Evolutionary conservation across 2,888 invertebrate species (phyloP), one percentile per base, ranked within the genome.

Genomic region (Drosophila peninsularis): DNA sequence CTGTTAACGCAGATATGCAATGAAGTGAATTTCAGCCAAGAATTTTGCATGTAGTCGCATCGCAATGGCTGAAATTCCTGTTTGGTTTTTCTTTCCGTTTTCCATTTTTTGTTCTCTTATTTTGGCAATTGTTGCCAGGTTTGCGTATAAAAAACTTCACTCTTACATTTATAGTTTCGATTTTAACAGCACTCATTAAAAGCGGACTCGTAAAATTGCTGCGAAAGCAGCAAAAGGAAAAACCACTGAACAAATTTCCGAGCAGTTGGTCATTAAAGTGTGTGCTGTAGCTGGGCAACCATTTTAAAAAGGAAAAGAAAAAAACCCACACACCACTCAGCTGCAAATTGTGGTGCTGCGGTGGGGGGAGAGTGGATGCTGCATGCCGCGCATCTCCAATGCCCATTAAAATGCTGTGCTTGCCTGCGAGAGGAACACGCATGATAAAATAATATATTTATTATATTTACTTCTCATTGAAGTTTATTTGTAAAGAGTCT

Each of bases 101-200:
- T 30, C 30, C 0, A 7, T 41, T 6, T 17, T 3, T 1, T 3
- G 0, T 17, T 41, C 3, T 27, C 6, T 11, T 27, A 5, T 47
- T 50, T 63, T 30, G 63, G 58, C 52, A 37, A 62, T 64, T 53
- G 60, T 64, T 71, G 32, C 30, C 61, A 58, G 58, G 55, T 54
- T 24, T 44, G 37, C 50, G 47, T 42, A 62, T 58, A 55, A 63
- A 63, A 49, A 62, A 65, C 57, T 62, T 57, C 47, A 57, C 55
- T 54, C 50, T 41, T 42, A 37, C 60, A 56, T 68, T 75, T 65
- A 64, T 66, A 63, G 60, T 58, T 64, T 75, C 69, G 71, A 71
- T 77, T 79, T 66, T 66, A 64, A 66, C 63, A 61, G 47, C 71
- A 30, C 71, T 74, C 77, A 76, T 77, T 77, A 76, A 77, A 74